Conservation (phyloP, 2,888 invertebrate genomes). For the Limenitis camilla region DNA sequence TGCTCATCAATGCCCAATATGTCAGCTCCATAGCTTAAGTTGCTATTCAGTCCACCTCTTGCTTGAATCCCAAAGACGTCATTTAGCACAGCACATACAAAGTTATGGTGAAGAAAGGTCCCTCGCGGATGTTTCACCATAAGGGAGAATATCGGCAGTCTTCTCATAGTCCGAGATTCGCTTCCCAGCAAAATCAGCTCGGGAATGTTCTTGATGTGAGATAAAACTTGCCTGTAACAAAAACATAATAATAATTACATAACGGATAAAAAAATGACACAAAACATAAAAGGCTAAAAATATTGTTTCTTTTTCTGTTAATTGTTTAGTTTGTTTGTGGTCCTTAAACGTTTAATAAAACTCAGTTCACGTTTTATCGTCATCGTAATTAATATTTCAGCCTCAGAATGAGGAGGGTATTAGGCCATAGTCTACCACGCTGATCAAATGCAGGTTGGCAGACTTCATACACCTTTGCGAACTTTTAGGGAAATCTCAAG, state of each 20-base stretch:
- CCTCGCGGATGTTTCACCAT: slow-evolving; percentile 87
- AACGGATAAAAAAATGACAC: neutral
- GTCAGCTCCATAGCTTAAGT: slow-evolving; percentile 89
- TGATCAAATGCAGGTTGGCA: no score
- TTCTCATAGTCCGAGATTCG: slow-evolving; percentile 77
- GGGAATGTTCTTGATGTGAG: slow-evolving; percentile 85
- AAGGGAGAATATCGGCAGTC: slow-evolving; percentile 89
- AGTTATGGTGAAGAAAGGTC: slow-evolving; percentile 90
- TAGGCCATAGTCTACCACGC: no score
- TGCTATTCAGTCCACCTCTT: slow-evolving; percentile 85
- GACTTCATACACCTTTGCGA: no score
- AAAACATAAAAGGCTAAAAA: no score
- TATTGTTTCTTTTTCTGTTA: no score
- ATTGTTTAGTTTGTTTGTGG: no score
- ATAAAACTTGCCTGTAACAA: slow-evolving; percentile 79
- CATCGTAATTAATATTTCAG: no score
- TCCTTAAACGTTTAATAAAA: no score
- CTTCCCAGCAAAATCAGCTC: slow-evolving; percentile 86
- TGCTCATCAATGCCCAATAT: slow-evolving; percentile 87
- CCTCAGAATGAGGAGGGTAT: no score
- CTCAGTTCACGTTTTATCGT: no score
- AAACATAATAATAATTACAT: neutral
- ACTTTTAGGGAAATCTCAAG: no score
- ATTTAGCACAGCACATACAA: slow-evolving; percentile 88
- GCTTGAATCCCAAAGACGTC: slow-evolving; percentile 95